Evolutionary conservation across 2,797 vertebrate species (phyloP).

Genomic region (Sebastes kiyomatsui): DNA sequence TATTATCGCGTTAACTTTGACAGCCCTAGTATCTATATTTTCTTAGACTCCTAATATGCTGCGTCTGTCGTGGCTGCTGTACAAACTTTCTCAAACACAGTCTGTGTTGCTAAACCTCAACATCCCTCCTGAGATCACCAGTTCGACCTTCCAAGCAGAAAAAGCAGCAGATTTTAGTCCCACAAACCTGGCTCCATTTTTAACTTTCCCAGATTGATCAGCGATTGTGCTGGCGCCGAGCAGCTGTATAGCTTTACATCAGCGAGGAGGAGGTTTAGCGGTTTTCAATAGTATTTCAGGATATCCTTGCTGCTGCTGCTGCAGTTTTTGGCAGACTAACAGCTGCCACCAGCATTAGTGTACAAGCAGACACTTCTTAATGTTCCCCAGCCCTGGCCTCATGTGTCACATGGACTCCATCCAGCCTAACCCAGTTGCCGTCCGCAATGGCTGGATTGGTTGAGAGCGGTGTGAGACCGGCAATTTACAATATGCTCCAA

Average conservation of each 20-base stretch:
- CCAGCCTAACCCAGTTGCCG: constrained; percentile 65
- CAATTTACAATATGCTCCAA: constrained; percentile 54
- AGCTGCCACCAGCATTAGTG: constrained; percentile 78
- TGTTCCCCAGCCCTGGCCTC: constrained; percentile 76
- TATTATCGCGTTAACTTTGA: no score
- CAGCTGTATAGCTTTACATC: constrained; percentile 79
- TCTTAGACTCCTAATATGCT: no score
- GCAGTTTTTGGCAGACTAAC: constrained; percentile 78
- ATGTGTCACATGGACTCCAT: constrained; percentile 79
- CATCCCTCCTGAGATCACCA: constrained; percentile 22
- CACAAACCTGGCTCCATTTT: constrained; percentile 73
- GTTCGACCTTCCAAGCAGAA: constrained; percentile 65
- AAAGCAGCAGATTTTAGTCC: constrained; percentile 69
- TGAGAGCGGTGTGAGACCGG: constrained; percentile 59
- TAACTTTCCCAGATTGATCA: constrained; percentile 81
- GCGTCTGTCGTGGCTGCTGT: neutral
- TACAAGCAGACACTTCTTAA: constrained; percentile 79
- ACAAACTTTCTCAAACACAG: constrained; percentile 8
- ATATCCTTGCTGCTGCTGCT: constrained; percentile 78
- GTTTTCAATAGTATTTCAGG: constrained; percentile 85
- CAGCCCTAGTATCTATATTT: no score
- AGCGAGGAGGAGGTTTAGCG: constrained; percentile 76
- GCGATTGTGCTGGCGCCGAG: constrained; percentile 78
- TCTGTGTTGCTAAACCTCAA: neutral
- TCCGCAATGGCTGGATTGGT: constrained; percentile 55